A percentile compares a stretch with the other conserved stretches of the same genome.
These are phyloP conservation scores for Macrotis lagotis DNA, from an alignment of 2,113 vertebrate genomes.

Conservation along the genomic window DNA sequence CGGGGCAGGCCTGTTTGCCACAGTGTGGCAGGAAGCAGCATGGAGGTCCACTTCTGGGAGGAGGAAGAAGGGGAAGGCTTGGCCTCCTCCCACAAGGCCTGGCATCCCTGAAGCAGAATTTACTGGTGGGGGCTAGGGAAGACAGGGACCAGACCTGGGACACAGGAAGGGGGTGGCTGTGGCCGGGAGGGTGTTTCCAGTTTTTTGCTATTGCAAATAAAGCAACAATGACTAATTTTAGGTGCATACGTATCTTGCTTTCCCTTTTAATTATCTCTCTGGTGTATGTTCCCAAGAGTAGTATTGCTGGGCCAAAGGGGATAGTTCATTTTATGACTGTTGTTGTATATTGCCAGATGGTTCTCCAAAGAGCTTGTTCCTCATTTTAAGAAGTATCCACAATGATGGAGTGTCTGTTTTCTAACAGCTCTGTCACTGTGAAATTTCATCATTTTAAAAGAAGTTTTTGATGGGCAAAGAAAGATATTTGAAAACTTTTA, in stretches of 20 bases:
- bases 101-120: not conserved
- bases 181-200: not conserved
- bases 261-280: not conserved
- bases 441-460: not conserved
- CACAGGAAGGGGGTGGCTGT: not conserved
- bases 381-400: not conserved
- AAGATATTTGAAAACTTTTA: not conserved
- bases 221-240: not conserved
- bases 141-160: not conserved
- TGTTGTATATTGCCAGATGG: not conserved
- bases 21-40: not conserved
- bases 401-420: not conserved
- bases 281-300: not conserved
- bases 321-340: not conserved
- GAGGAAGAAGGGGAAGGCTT: not conserved
- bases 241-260: not conserved
- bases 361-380: not conserved
- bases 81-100: not conserved
- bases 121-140: not conserved
- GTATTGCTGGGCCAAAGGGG: not conserved
- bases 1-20: not conserved
- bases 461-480: not conserved
- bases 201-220: not conserved
- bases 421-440: not conserved
- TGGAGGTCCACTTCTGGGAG: not conserved